A percentile compares a stretch with the other conserved stretches of the same genome.
Conservation (phyloP, 2,113 vertebrate genomes). For the Myocastor coypus region DNA sequence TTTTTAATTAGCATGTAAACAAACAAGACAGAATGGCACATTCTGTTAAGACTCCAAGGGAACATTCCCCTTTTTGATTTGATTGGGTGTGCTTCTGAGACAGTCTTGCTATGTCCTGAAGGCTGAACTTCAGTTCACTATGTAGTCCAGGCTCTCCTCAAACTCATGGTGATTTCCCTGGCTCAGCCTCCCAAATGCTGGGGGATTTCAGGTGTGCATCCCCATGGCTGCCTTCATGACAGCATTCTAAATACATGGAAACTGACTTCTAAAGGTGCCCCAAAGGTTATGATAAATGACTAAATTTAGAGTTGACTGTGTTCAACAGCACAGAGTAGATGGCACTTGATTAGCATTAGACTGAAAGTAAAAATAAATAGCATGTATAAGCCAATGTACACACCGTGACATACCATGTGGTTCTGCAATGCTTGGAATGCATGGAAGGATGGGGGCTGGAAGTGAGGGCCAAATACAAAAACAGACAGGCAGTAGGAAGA, state of each 20-base stretch:
- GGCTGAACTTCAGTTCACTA: not conserved
- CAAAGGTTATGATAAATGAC: constrained; percentile 12
- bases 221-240: not conserved
- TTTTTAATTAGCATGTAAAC: constrained; percentile 10
- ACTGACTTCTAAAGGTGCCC: constrained; percentile 39
- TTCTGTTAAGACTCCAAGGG: not conserved
- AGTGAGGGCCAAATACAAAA: not conserved
- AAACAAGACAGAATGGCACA: not conserved
- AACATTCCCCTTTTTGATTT: not conserved
- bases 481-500: not conserved
- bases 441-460: not conserved
- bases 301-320: not conserved
- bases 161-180: not conserved
- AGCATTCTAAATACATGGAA: constrained; percentile 27
- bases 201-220: not conserved
- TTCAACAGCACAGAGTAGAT: not conserved
- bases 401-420: not conserved
- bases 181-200: not conserved
- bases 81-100: not conserved
- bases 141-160: not conserved
- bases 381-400: constrained; percentile 25
- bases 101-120: not conserved
- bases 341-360: not conserved
- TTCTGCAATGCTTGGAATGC: constrained; percentile 1
- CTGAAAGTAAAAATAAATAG: constrained; percentile 44